phyloP scores from a whole-genome alignment of 1,140 invertebrate genomes.

The Megathymus violae region DNA sequence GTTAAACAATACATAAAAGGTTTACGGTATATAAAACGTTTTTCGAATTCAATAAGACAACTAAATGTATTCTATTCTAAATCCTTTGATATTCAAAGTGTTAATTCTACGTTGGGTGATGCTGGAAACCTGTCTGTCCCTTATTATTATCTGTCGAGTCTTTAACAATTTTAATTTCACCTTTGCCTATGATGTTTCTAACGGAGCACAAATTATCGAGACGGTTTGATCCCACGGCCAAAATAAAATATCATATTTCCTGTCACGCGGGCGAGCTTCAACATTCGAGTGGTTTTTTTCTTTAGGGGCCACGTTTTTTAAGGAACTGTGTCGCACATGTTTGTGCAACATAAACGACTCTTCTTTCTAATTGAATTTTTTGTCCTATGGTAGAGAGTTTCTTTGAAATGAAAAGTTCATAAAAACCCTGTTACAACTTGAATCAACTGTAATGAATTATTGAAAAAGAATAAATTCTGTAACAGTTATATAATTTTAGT shows the following conservation, averaged over 20 bases:
- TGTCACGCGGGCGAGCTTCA: constrained; percentile 74
- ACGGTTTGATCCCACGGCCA: constrained; percentile 80
- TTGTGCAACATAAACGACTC: constrained; percentile 69
- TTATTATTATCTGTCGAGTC: constrained; percentile 47
- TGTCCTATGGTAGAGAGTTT: constrained; percentile 44
- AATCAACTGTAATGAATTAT: no score
- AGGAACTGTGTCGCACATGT: constrained; percentile 78
- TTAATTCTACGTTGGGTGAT: constrained; percentile 28
- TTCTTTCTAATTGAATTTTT: constrained; percentile 64
- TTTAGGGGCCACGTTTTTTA: constrained; percentile 66
- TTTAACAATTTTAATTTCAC: constrained; percentile 68
- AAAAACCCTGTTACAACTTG: no score
- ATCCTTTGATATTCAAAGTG: constrained; percentile 36
- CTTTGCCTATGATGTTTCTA: constrained; percentile 69
- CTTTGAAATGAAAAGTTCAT: constrained; percentile 19
- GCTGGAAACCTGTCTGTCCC: constrained; percentile 31
- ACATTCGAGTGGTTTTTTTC: constrained; percentile 71
- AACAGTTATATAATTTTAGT: no score
- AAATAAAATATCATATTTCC: constrained; percentile 84
- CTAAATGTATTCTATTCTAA: no score
- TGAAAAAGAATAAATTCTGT: no score
- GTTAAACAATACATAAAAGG: no score
- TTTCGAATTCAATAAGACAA: no score
- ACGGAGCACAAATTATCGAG: constrained; percentile 78
- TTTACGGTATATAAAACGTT: no score